Percentiles rank a stretch among this genome's conserved stretches.
These are phyloP conservation scores for Orius insidiosus DNA, from an alignment of 1,140 invertebrate genomes.

Conservation along the genomic window DNA sequence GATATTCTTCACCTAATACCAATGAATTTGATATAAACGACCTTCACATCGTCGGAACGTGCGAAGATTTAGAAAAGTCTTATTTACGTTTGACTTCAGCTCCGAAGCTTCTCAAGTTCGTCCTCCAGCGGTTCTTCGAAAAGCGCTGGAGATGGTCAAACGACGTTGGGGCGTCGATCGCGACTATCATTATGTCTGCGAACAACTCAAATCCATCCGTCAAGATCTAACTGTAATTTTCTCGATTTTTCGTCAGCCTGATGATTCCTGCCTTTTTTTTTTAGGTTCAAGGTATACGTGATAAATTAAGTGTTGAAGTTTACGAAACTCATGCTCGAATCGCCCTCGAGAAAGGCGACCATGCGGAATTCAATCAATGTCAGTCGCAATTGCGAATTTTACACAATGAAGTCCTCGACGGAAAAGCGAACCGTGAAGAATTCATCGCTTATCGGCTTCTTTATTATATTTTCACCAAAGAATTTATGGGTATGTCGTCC, in stretches of 20 bases:
- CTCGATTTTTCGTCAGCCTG: too few relatives aligned
- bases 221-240: conserved; percentile 93
- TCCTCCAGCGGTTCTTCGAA: conserved; percentile 41
- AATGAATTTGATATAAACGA: conserved; percentile 61
- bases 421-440: conserved; percentile 51
- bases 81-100: conserved; percentile 80
- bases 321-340: conserved; percentile 97
- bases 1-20: conserved; percentile 12
- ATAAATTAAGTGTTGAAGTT: conserved; percentile 85
- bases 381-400: conserved; percentile 92
- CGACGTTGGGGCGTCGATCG: conserved; percentile 70
- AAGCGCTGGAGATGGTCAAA: conserved; percentile 78
- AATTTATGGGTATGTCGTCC: conserved; percentile 64
- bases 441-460: conserved; percentile 91
- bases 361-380: conserved; percentile 98
- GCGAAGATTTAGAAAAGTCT: conserved; percentile 80
- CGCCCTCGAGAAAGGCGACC: conserved; percentile 90
- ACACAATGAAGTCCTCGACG: conserved; percentile 56
- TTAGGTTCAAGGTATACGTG: conserved; percentile 84
- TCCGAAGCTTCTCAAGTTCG: conserved; percentile 26
- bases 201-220: conserved; percentile 95
- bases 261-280: too few relatives aligned
- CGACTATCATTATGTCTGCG: conserved; percentile 92
- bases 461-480: conserved; percentile 94
- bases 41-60: conserved; percentile 84